A percentile compares a stretch with the other conserved stretches of the same genome.
These are phyloP conservation scores for Gallinago paraguaiae DNA, from an alignment of 2,113 vertebrate species.

Conservation along the genomic window DNA sequence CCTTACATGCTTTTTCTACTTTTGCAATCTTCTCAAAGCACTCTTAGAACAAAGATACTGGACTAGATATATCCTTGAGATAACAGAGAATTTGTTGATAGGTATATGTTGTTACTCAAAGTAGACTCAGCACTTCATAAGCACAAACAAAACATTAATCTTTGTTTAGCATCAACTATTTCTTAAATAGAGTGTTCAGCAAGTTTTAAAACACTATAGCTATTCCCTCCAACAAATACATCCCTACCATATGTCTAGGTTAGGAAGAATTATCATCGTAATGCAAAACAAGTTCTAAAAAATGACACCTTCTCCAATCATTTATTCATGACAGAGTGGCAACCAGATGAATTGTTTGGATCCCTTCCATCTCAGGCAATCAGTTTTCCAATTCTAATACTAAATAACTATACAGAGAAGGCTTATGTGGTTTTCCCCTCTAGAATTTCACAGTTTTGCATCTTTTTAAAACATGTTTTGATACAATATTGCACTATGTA, in stretches of 20 bases:
- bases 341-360: not conserved
- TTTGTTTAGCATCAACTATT: not conserved
- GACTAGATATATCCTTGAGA: not conserved
- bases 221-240: not conserved
- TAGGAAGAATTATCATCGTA: not conserved
- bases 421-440: not conserved
- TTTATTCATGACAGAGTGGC: not conserved
- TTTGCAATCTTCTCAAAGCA: not conserved
- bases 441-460: not conserved
- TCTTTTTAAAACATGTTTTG: not conserved
- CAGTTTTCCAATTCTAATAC: not conserved
- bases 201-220: not conserved
- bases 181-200: not conserved
- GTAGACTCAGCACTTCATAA: not conserved
- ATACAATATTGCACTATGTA: not conserved
- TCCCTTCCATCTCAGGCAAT: not conserved
- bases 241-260: not conserved
- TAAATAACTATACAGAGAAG: not conserved
- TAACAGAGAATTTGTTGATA: not conserved
- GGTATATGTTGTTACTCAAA: not conserved
- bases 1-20: not conserved
- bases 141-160: conserved; percentile 4
- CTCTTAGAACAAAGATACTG: not conserved
- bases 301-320: not conserved
- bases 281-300: not conserved